phyloP scores from a whole-genome alignment of 2,888 invertebrate species.

The Caenorhabditis doughertyi region DNA sequence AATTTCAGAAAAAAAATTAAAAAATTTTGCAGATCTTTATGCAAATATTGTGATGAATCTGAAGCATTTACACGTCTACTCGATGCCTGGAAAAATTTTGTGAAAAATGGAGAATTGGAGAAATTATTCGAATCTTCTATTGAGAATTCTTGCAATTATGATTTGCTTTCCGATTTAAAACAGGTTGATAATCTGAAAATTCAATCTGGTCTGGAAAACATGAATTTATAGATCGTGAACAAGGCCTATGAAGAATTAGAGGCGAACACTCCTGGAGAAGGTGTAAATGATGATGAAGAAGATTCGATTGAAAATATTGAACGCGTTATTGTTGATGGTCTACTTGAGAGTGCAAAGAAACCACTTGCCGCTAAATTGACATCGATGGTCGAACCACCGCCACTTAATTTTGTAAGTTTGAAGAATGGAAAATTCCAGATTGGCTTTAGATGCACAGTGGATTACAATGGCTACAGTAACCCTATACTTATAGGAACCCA shows the following conservation, averaged over 20 bases:
- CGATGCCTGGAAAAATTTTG: constrained; percentile 61
- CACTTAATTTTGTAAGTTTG: constrained; percentile 49
- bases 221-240: constrained; percentile 34
- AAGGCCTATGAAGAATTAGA: constrained; percentile 37
- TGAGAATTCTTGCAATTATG: constrained; percentile 42
- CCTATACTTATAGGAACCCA: no score
- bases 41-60: constrained; percentile 61
- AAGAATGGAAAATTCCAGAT: background rate
- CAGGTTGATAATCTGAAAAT: constrained; percentile 3
- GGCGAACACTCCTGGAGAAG: background rate
- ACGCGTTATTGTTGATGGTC: constrained; percentile 49
- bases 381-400: constrained; percentile 59
- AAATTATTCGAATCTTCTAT: constrained; percentile 34
- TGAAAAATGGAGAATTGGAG: constrained; percentile 54
- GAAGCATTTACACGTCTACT: constrained; percentile 53
- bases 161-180: constrained; percentile 55
- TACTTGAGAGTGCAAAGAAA: constrained; percentile 52
- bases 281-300: constrained; percentile 23
- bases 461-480: background rate
- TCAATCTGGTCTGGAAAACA: no score
- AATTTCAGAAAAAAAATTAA: background rate
- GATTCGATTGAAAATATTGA: constrained; percentile 61
- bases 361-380: constrained; percentile 48
- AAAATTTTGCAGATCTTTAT: no score
- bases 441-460: background rate